Evolutionary conservation across 2,797 vertebrate species (phyloP).

Genomic region (Crossoptilon crossoptilon): DNA sequence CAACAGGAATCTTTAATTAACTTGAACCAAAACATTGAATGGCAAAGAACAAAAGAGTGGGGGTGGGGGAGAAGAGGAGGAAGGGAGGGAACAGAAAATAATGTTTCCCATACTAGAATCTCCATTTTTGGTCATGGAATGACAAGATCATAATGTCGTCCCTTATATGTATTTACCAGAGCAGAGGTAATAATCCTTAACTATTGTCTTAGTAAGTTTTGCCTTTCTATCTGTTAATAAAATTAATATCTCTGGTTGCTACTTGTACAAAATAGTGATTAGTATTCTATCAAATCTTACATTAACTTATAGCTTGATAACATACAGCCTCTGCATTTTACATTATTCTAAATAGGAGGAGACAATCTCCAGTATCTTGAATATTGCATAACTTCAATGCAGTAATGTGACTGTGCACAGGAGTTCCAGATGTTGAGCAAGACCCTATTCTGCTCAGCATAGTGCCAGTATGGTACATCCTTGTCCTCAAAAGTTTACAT

Average conservation of each 20-base stretch:
- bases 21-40: slow-evolving; percentile 72
- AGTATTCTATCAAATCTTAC: background rate
- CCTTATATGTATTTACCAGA: slow-evolving; percentile 22
- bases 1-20: slow-evolving; percentile 77
- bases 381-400: background rate
- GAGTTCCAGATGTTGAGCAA: background rate
- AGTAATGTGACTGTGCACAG: background rate
- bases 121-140: slow-evolving; percentile 54
- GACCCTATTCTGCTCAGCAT: background rate
- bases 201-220: background rate
- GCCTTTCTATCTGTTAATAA: background rate
- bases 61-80: background rate
- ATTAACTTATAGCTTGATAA: background rate
- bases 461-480: background rate
- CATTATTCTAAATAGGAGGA: background rate
- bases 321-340: background rate
- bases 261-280: background rate
- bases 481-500: slow-evolving; percentile 37
- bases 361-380: background rate
- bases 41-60: slow-evolving; percentile 54
- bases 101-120: slow-evolving; percentile 46
- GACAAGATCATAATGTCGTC: background rate
- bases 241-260: background rate
- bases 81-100: slow-evolving; percentile 28
- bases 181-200: slow-evolving; percentile 9